phyloP scores from a whole-genome alignment of 2,888 invertebrate genomes.

The Tetropium fuscum region DNA sequence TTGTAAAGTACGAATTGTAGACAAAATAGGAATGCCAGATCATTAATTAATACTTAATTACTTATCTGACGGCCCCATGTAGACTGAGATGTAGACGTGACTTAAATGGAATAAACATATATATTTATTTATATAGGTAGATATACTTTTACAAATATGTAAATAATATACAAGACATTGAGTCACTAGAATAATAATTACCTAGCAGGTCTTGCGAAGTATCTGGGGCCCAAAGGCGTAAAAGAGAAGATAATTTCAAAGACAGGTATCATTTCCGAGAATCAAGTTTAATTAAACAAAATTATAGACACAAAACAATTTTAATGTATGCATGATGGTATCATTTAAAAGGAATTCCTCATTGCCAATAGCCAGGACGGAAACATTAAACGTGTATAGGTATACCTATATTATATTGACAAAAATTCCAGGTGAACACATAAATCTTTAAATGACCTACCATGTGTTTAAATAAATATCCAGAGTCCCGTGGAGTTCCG shows the following conservation, averaged over 20 bases:
- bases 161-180: neutral
- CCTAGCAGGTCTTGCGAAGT: slow-evolving; percentile 2
- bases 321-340: slow-evolving; percentile 23
- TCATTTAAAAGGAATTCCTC: slow-evolving; percentile 24
- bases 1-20: too few relatives aligned
- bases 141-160: neutral
- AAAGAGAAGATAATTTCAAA: slow-evolving; percentile 12
- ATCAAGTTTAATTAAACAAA: slow-evolving; percentile 25
- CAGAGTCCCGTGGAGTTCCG: slow-evolving; percentile 45
- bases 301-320: slow-evolving; percentile 24
- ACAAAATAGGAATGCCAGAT: too few relatives aligned
- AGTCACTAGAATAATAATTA: slow-evolving; percentile 19
- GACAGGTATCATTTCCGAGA: slow-evolving; percentile 19
- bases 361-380: slow-evolving; percentile 8
- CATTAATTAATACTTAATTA: too few relatives aligned
- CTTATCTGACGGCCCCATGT: too few relatives aligned
- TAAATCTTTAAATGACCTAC: slow-evolving; percentile 45
- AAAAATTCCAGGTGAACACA: slow-evolving; percentile 10
- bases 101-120: too few relatives aligned
- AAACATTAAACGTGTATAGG: slow-evolving; percentile 10
- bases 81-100: too few relatives aligned
- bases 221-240: slow-evolving; percentile 17
- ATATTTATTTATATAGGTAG: too few relatives aligned
- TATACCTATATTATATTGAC: neutral
- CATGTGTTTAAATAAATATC: slow-evolving; percentile 60